Base-by-base conservation (phyloP, 2,888 invertebrate genomes). In the Rhogogaster chlorosoma region DNA sequence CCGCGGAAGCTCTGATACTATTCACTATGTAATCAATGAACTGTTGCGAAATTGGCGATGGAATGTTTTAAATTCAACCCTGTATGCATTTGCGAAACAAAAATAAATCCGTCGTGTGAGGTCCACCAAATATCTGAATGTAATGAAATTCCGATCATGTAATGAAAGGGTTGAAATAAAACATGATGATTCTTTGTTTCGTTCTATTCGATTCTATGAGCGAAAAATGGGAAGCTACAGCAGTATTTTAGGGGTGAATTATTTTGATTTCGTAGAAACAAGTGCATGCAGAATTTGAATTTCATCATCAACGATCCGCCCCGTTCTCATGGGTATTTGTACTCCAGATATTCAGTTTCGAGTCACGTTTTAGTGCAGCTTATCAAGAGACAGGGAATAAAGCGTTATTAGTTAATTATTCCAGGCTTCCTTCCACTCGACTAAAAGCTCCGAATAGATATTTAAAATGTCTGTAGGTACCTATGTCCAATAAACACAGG, bases 1-100 rank as follows among this genome's bases (percentile, higher is more conserved):
- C 36, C 32, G 18, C 57, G 67, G 64, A 75, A 82, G 80, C 61
- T 86, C 86, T 86, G 85, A 85, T 86, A 71, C 64, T 75, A 84
- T 87, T 26, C 29, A 64, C 15, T 67, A 22, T 1, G 32, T 29
- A 67, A 67, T 67, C 67, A 1, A 29, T 32, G 32, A 67, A 67
- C 67, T 67, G 32, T 29, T 67, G 29, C 67, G 67, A 29, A 29
- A 29, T 64, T 22, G 12, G 10, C 12, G 64, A 26, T 64, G 12
- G 29, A 64, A 67, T 32, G 29, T 26, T 26, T 29, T 0, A 6
- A n/a, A 53, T n/a, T 53, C 53, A n/a, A 26, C 15, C 18, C 4
- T 6, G 3, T 3, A 29, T 53, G 71, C 42, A 22, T 73, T 73
- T 73, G n/a, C 22, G n/a, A 22, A 73, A 42, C 9, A 22, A 73